These are phyloP conservation scores for Cephus sareptanus DNA, from an alignment of 2,888 invertebrate genomes.

Conservation along the genomic window DNA sequence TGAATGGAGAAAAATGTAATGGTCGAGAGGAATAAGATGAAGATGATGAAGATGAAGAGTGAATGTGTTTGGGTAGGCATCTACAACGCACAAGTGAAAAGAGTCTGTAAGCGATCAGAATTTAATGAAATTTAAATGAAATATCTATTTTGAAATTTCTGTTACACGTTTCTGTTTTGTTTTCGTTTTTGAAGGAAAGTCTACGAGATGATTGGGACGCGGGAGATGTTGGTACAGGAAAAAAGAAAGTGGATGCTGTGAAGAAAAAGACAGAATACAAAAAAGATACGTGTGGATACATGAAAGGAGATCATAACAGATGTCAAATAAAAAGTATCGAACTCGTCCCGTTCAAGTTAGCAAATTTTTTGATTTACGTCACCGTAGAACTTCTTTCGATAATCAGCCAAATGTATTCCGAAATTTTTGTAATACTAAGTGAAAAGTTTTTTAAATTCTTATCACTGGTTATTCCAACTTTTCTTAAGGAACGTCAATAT, in stretches of 20 bases:
- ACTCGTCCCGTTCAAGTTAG: too few relatives aligned
- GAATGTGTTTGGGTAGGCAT: neutral
- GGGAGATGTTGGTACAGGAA: too few relatives aligned
- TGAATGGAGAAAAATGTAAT: neutral
- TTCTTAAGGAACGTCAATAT: neutral
- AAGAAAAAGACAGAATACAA: neutral
- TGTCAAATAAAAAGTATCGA: too few relatives aligned
- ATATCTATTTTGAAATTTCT: neutral
- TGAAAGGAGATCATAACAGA: too few relatives aligned
- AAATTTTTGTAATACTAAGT: too few relatives aligned
- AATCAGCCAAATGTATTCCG: too few relatives aligned
- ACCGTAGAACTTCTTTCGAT: too few relatives aligned
- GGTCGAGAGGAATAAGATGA: neutral
- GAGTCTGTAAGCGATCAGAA: neutral
- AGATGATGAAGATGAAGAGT: neutral
- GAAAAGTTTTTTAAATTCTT: too few relatives aligned
- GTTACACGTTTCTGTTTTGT: too few relatives aligned
- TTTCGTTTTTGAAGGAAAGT: too few relatives aligned
- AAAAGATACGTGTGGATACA: neutral
- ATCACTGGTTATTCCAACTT: neutral
- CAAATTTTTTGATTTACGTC: too few relatives aligned
- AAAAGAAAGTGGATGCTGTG: neutral
- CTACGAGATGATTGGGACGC: too few relatives aligned
- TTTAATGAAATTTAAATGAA: neutral
- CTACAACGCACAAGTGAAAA: neutral